These are phyloP conservation scores for Diacarnus erythraeanus DNA, from an alignment of 37 sponge, comb jelly and placozoan genomes.

Conservation along the genomic window DNA sequence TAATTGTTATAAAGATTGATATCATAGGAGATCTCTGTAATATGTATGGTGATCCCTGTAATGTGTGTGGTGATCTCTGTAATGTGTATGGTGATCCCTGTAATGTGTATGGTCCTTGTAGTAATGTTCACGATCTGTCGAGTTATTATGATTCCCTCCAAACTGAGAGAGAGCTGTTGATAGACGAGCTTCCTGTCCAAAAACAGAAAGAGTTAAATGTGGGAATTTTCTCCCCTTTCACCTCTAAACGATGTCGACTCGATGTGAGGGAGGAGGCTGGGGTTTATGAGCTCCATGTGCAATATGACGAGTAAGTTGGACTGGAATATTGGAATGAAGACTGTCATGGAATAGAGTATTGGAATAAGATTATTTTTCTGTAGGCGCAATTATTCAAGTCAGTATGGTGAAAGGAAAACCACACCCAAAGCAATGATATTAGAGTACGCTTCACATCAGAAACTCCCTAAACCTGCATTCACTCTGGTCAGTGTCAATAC, in stretches of 20 bases:
- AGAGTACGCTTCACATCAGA: constrained; percentile 12
- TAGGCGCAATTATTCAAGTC: constrained; percentile 15
- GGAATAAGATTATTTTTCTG: too few relatives aligned
- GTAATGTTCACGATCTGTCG: not conserved
- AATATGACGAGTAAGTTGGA: constrained; percentile 56
- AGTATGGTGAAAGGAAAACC: not conserved
- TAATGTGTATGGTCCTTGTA: too few relatives aligned
- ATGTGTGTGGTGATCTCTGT: too few relatives aligned
- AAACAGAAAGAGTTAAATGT: constrained; percentile 46
- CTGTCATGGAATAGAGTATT: too few relatives aligned
- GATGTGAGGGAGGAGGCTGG: constrained; percentile 75
- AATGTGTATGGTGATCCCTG: too few relatives aligned
- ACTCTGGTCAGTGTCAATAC: constrained; percentile 17
- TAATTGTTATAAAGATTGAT: too few relatives aligned
- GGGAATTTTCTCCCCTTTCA: not conserved
- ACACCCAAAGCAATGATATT: constrained; percentile 29
- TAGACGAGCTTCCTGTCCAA: constrained; percentile 14
- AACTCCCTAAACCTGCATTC: constrained; percentile 8
- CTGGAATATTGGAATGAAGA: too few relatives aligned
- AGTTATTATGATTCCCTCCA: not conserved
- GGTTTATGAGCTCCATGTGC: constrained; percentile 47
- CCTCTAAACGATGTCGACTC: constrained; percentile 44
- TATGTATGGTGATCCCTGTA: too few relatives aligned
- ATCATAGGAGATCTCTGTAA: too few relatives aligned
- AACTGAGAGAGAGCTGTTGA: not conserved